Evolutionary conservation across 2,113 vertebrate species (phyloP), one percentile per base, ranked within the genome.

Genomic region (Orycteropus afer): DNA sequence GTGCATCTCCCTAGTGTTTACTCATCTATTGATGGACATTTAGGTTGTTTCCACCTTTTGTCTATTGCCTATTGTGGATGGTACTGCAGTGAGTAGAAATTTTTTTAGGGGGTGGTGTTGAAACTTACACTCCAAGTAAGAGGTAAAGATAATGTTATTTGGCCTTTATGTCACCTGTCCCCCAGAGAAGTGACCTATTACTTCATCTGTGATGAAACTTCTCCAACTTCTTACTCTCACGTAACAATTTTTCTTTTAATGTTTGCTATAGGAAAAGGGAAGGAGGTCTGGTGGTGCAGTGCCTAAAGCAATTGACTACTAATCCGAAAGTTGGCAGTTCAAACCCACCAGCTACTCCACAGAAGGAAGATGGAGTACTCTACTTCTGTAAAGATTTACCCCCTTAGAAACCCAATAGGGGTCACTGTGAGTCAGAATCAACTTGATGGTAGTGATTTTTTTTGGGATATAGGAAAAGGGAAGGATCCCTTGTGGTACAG

Each of bases 91-190:
- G 37, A 71, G 42, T 40, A 37, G n/a, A 71, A 71, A 34, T 71
- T 71, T 14, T 86, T 95, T 90, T 59, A n/a, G n/a, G n/a, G n/a
- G n/a, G n/a, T 65, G 15, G 47, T 59, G 47, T 25, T 51, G 61
- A 96, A 25, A 42, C 55, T 92, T 81, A 12, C 34, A 92, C 57
- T 96, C 65, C 34, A 57, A 86, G 85, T 34, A 76, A 87, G 47
- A 84, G 17, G 87, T 71, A 40, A 51, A 55, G 34, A 61, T 85
- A n/a, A 53, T 49, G 12, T 67, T 74, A 23, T 69, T 81, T 5
- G 20, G 34, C 40, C 29, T 83, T 90, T 47, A 40, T 32, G 3
- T 27, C 37, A 55, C 11, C 57, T 86, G 49, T 59, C 22, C 45
- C 40, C 53, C 53, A 65, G 61, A 89, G 37, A 87, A 18, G 20